Percentiles rank a stretch among this genome's conserved stretches.
phyloP scores from a whole-genome alignment of 2,113 vertebrate species.

The Solea senegalensis region DNA sequence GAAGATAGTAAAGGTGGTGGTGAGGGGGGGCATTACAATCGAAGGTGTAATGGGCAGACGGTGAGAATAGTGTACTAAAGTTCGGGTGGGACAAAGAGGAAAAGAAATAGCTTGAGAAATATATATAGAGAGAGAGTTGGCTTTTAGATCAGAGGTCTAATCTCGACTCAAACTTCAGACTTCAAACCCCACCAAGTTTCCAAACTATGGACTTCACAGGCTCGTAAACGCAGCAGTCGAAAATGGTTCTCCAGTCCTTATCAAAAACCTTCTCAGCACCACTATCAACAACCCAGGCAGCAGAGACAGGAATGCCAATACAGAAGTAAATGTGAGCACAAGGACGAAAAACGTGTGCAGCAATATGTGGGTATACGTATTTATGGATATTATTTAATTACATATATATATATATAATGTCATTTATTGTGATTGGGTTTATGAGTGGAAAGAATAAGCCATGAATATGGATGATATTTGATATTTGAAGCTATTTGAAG shows the following conservation, averaged over 20 bases:
- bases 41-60: slow-evolving; percentile 32
- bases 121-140: slow-evolving; percentile 7
- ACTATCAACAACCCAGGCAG: slow-evolving; percentile 3
- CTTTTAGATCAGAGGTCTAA: slow-evolving; percentile 28
- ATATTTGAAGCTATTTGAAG: too few relatives aligned
- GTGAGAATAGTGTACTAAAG: slow-evolving; percentile 6
- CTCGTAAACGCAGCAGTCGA: slow-evolving; percentile 10
- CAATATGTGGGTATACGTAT: too few relatives aligned
- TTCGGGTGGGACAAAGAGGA: slow-evolving; percentile 7
- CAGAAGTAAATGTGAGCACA: not conserved
- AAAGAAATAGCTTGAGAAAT: slow-evolving; percentile 18
- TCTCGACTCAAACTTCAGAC: slow-evolving; percentile 51
- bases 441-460: too few relatives aligned
- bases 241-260: slow-evolving; percentile 43
- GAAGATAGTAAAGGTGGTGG: slow-evolving; percentile 10
- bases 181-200: slow-evolving; percentile 10
- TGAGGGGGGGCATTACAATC: slow-evolving; percentile 32
- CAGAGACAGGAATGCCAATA: slow-evolving; percentile 1
- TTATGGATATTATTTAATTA: too few relatives aligned
- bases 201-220: slow-evolving; percentile 24
- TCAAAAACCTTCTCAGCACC: slow-evolving; percentile 18
- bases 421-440: too few relatives aligned
- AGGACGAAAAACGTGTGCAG: slow-evolving; percentile 12
- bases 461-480: too few relatives aligned
- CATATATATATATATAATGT: too few relatives aligned